Evolutionary conservation across 2,113 vertebrate genomes (phyloP).

Genomic region (Charadrius vociferus): DNA sequence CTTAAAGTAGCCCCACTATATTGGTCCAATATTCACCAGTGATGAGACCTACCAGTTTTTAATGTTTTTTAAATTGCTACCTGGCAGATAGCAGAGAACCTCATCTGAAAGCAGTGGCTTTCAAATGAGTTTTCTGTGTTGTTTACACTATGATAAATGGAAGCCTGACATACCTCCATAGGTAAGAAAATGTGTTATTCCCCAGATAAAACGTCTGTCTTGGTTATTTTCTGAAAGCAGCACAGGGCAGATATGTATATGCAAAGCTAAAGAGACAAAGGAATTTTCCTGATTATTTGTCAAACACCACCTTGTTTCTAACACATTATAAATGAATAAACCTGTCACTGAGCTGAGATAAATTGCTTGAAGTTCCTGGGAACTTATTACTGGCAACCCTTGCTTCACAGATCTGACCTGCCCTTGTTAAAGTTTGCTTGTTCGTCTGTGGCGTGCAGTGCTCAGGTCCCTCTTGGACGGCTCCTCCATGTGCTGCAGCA

Average conservation of each 20-base stretch:
- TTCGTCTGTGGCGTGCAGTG: fast-evolving
- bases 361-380: constrained; percentile 29
- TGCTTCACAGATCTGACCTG: background rate
- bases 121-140: background rate
- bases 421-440: background rate
- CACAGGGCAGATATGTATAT: background rate
- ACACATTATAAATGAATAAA: constrained; percentile 12
- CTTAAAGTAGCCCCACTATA: background rate
- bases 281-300: background rate
- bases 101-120: background rate
- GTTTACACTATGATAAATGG: background rate
- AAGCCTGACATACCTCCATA: constrained; percentile 7
- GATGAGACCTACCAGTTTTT: background rate
- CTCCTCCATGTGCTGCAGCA: background rate
- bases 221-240: constrained; percentile 20
- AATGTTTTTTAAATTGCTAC: background rate
- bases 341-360: constrained; percentile 2
- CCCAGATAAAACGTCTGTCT: background rate
- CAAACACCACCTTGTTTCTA: background rate
- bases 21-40: background rate
- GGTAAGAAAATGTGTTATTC: background rate
- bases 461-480: background rate
- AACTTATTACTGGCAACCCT: background rate
- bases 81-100: background rate
- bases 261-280: background rate